These are phyloP conservation scores for Lineus longissimus DNA, from an alignment of 1,140 invertebrate genomes.

Conservation along the genomic window DNA sequence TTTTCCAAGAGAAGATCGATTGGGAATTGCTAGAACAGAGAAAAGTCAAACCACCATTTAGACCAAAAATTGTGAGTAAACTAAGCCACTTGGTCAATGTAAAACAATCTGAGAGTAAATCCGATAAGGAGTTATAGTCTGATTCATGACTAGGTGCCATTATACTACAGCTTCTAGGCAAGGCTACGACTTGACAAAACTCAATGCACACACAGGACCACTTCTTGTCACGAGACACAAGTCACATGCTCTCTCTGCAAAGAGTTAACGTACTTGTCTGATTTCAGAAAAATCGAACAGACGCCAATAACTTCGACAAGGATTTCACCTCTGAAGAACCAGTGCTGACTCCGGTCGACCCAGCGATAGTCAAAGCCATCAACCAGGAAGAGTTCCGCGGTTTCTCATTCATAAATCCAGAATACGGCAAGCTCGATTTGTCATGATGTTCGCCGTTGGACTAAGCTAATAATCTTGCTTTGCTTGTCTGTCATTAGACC, in stretches of 20 bases:
- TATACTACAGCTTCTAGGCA: not conserved
- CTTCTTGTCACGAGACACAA: no score
- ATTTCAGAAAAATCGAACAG: constrained; percentile 91
- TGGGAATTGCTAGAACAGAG: constrained; percentile 90
- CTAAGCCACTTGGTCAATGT: not conserved
- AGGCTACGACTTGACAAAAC: not conserved
- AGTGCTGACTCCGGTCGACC: constrained; percentile 85
- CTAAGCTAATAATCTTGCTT: no score
- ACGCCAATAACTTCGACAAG: constrained; percentile 97
- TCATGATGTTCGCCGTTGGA: no score
- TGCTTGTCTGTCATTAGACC: no score
- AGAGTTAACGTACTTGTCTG: constrained; percentile 17
- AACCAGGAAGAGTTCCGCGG: constrained; percentile 97
- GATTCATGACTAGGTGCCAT: not conserved
- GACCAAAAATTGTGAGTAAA: constrained; percentile 92
- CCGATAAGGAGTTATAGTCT: not conserved
- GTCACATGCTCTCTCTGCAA: no score
- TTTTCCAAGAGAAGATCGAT: constrained; percentile 90
- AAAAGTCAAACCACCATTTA: constrained; percentile 93
- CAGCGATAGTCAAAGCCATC: constrained; percentile 82
- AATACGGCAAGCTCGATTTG: constrained; percentile 59
- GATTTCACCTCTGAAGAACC: constrained; percentile 99
- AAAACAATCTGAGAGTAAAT: not conserved
- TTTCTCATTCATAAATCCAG: constrained; percentile 94
- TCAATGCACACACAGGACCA: no score